A percentile compares a stretch with the other conserved stretches of the same genome.
Conservation (phyloP, 2,113 vertebrate species). For the Melanerpes formicivorus region DNA sequence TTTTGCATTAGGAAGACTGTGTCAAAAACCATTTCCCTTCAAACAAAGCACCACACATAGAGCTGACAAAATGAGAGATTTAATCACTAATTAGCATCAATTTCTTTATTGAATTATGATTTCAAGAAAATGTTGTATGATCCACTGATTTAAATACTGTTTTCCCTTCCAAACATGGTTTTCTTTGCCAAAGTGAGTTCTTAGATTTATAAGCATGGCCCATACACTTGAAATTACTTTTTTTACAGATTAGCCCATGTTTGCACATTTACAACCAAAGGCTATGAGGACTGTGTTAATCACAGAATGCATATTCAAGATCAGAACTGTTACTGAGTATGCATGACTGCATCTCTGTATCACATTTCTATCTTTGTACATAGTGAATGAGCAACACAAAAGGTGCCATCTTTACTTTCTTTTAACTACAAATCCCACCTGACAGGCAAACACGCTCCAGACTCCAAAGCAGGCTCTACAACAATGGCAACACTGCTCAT, state of each 20-base stretch:
- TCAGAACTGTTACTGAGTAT: neutral
- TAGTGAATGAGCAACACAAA: neutral
- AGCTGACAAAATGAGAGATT: conserved; percentile 36
- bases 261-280: neutral
- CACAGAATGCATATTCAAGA: neutral
- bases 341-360: neutral
- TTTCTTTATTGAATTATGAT: conserved; percentile 36
- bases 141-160: conserved; percentile 36
- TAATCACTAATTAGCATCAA: conserved; percentile 42
- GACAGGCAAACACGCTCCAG: neutral
- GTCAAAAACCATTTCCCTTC: conserved; percentile 30
- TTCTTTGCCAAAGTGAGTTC: neutral
- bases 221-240: neutral
- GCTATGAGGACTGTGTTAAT: neutral
- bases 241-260: neutral
- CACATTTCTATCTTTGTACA: neutral
- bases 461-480: neutral
- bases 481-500: neutral
- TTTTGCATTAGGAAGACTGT: conserved; percentile 16
- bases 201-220: neutral
- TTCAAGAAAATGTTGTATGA: conserved; percentile 9
- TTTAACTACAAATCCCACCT: neutral
- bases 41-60: conserved; percentile 32
- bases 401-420: neutral
- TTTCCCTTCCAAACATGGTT: neutral